Conservation (phyloP, 2,888 invertebrate genomes). For the Pseudococcus viburni region DNA sequence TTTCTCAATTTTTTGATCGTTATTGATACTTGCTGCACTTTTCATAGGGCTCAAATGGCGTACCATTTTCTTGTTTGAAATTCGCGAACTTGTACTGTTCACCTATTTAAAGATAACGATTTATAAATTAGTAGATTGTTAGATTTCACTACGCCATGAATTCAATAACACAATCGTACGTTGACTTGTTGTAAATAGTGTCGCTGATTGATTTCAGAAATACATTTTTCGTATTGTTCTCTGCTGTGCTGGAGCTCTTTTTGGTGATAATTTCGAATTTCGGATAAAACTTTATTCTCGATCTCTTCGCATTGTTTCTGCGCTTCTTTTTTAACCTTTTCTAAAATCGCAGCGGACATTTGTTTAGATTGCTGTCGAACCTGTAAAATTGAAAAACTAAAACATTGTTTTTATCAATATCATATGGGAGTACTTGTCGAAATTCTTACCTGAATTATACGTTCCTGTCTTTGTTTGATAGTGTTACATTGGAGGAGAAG, state of each 20-base stretch:
- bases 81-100: neutral
- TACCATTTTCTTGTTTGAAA: neutral
- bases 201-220: conserved; percentile 53
- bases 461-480: conserved; percentile 43
- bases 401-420: neutral
- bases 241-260: conserved; percentile 53
- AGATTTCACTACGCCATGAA: neutral
- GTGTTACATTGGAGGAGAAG: neutral
- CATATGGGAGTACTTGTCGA: neutral
- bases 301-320: conserved; percentile 38
- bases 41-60: neutral
- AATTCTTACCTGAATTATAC: conserved; percentile 42
- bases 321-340: conserved; percentile 53
- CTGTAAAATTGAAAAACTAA: conserved; percentile 5
- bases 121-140: neutral
- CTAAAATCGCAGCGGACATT: conserved; percentile 44
- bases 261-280: conserved; percentile 50
- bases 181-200: conserved; percentile 41
- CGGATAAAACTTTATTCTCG: conserved; percentile 44
- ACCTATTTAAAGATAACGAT: neutral
- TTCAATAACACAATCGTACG: neutral
- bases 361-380: conserved; percentile 52
- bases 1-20: neutral
- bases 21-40: neutral
- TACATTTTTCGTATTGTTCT: conserved; percentile 55